Evolutionary conservation across 1,140 invertebrate species (phyloP).

Genomic region (Hydropsyche tenuis): DNA sequence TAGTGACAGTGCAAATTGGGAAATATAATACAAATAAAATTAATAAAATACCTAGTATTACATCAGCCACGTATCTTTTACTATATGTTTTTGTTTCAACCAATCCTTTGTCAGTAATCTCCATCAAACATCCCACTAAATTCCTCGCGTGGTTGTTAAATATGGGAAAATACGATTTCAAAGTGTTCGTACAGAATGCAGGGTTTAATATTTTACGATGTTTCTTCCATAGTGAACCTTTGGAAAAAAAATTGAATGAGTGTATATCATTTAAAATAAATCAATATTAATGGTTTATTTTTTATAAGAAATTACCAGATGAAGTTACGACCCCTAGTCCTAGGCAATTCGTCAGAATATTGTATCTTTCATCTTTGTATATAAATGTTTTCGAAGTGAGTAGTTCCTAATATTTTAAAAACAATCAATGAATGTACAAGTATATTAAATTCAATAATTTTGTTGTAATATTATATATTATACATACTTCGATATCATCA

Average conservation of each 20-base stretch:
- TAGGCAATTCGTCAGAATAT: too few relatives aligned
- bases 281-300: too few relatives aligned
- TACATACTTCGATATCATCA: constrained; percentile 19
- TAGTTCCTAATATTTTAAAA: not conserved
- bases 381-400: too few relatives aligned
- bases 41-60: not conserved
- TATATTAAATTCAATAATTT: not conserved
- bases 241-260: not conserved
- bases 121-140: constrained; percentile 2
- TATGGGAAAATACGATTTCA: not conserved
- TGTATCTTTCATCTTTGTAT: too few relatives aligned
- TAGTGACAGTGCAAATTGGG: not conserved
- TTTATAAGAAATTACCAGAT: not conserved
- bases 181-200: not conserved
- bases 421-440: not conserved
- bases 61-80: constrained; percentile 28
- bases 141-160: constrained; percentile 19
- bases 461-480: not conserved
- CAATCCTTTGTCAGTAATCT: not conserved
- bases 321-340: too few relatives aligned
- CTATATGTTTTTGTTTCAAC: not conserved
- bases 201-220: constrained; percentile 29
- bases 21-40: not conserved
- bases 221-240: constrained; percentile 19
- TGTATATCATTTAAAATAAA: too few relatives aligned